Evolutionary conservation across 2,888 invertebrate genomes (phyloP), one percentile per base, ranked within the genome.

Genomic region (Sturmia bella): DNA sequence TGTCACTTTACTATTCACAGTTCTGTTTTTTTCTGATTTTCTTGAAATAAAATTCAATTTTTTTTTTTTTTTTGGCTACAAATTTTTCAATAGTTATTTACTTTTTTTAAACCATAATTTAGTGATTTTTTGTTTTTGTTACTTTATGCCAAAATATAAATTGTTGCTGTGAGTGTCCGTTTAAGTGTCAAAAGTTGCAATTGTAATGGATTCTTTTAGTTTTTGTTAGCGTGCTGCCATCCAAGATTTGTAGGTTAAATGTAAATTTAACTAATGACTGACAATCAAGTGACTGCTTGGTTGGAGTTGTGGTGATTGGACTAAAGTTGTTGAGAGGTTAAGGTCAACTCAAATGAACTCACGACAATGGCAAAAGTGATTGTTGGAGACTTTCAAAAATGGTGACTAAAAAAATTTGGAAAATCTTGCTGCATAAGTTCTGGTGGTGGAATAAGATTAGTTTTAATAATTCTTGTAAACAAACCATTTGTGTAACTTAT

Each of bases 141-240:
- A 6, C 3, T 6, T 27, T 27, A 9, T 32, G 32, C 32, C 1
- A 32, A 32, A 7, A 32, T 5, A 24, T 24, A 39, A 52, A 39
- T 66, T 66, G 50, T 17, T 39, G 15, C 4, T 27, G n/a, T 15
- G 4, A 43, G 24, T 45, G 45, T 27, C 19, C 19, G 17, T 68
- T 68, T 66, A 11, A 52, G 66, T 66, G 52, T 66, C 39, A 52
- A 54, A 66, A 52, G 19, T 52, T 24, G 66, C 64, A 64, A 64
- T 64, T 50, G 32, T 50, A 48, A 50, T 64, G 37, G 45, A 15
- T 41, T 19, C 32, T 32, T 32, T 61, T 1, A 12, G 27, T 41
- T 27, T 59, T 15, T 32, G 7, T 32, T 32, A 9, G 32, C 32
- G 7, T 32, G 41, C 13, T 21, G 41, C 4, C 3, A 13, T 1